Base-by-base conservation (phyloP, 2,797 vertebrate genomes). In the Naso thynnoides region DNA sequence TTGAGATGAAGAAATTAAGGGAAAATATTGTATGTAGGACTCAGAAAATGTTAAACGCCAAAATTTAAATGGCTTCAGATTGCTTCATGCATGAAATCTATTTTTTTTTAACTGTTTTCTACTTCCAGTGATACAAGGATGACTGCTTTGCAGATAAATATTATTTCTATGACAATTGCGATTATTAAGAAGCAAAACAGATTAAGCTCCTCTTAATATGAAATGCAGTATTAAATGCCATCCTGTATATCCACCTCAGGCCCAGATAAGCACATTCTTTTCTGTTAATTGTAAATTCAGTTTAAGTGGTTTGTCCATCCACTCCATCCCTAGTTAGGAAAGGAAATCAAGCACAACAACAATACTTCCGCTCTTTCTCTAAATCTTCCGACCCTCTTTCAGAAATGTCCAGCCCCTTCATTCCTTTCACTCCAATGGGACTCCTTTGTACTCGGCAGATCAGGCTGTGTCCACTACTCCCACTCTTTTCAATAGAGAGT, bases 291-390 rank as follows among this genome's bases (percentile, higher is more conserved):
- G 75, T 58, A 73, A 79, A 81, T 70, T 45, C 48, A 60, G 52
- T 71, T 74, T 61, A 75, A 92, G 91, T 88, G 88, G 83, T 92
- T 86, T 90, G 81, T 85, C 88, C 89, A 64, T 80, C 83, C 85
- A 80, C 87, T 91, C 81, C 83, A 85, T 72, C 75, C 70, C 77
- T 81, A 83, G 86, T 90, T 86, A 86, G 86, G 70, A 75, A 53
- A 76, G 85, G 86, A 90, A 91, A 89, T 92, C 87, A 91, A 91
- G 87, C 93, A 94, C 92, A 94, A 96, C 93, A 95, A 95, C 91
- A 94, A 94, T 91, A 95, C 94, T 96, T 94, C 94, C 93, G 90
- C 78, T 95, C 93, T 90, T 92, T 93, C 84, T 92, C 90, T 92
- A 90, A 94, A 94, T 94, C 92, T 82, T 94, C 89, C 85, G 64